Percentiles rank a stretch among this genome's conserved stretches.
phyloP scores from a whole-genome alignment of 2,888 invertebrate genomes.

The Pasiphila rectangulata region DNA sequence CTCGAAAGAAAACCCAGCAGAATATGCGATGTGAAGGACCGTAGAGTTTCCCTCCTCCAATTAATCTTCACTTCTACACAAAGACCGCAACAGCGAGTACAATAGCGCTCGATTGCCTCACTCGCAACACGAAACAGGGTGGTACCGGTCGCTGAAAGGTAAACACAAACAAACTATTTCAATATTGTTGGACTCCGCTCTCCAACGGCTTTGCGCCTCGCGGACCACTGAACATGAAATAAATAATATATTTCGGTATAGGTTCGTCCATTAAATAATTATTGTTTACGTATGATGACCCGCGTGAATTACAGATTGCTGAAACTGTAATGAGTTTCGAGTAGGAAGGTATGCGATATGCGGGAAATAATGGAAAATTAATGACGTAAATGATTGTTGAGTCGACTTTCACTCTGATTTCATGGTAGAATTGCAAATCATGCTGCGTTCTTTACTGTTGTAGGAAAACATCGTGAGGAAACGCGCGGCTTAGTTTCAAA shows the following conservation, averaged over 20 bases:
- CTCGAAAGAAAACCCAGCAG: not conserved
- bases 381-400: too few species aligned
- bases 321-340: constrained; percentile 31
- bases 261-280: constrained; percentile 42
- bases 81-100: not conserved
- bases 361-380: not conserved
- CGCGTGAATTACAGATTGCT: constrained; percentile 35
- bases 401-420: too few species aligned
- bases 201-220: constrained; percentile 48
- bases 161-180: constrained; percentile 64
- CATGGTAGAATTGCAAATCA: too few species aligned
- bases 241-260: constrained; percentile 48
- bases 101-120: constrained; percentile 11
- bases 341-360: not conserved
- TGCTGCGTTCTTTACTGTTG: too few species aligned
- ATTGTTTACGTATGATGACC: constrained; percentile 36
- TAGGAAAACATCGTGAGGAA: too few species aligned
- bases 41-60: not conserved
- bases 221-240: constrained; percentile 53
- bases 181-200: constrained; percentile 58
- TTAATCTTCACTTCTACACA: constrained; percentile 1
- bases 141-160: constrained; percentile 52
- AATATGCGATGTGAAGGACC: not conserved
- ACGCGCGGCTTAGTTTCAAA: too few species aligned
- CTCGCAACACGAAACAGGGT: constrained; percentile 43